phyloP scores from a whole-genome alignment of 2,113 vertebrate genomes.

The Phyllopteryx taeniolatus region DNA sequence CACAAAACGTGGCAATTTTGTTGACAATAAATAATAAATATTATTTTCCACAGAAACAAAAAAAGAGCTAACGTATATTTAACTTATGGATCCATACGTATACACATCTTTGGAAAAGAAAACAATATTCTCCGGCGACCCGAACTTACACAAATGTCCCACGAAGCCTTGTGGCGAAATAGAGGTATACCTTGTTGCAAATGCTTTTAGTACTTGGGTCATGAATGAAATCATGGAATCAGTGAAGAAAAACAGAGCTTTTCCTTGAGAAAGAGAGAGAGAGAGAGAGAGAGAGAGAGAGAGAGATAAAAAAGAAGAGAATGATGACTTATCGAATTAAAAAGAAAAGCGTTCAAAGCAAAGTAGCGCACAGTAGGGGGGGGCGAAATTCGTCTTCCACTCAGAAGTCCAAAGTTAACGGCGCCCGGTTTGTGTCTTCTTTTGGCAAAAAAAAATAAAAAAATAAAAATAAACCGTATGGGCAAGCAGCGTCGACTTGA shows the following conservation, averaged over 20 bases:
- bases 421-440: constrained; percentile 48
- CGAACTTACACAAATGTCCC: constrained; percentile 88
- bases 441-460: constrained; percentile 78
- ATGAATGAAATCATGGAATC: constrained; percentile 76
- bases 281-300: constrained; percentile 1
- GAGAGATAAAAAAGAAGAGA: constrained; percentile 18
- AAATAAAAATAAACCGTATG: constrained; percentile 37
- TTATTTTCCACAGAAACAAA: constrained; percentile 85
- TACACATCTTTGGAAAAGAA: constrained; percentile 93
- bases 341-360: constrained; percentile 72
- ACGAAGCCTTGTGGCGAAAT: constrained; percentile 85
- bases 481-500: constrained; percentile 79
- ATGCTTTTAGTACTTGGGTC: constrained; percentile 84
- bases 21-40: constrained; percentile 99
- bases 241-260: constrained; percentile 59
- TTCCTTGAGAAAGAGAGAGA: constrained; percentile 72
- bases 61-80: constrained; percentile 81
- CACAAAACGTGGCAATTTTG: constrained; percentile 97
- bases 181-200: constrained; percentile 99
- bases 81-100: constrained; percentile 80
- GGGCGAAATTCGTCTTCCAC: constrained; percentile 67
- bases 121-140: constrained; percentile 81
- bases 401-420: constrained; percentile 45
- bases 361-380: constrained; percentile 69
- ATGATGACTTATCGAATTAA: constrained; percentile 59